Evolutionary conservation across 2,888 invertebrate genomes (phyloP).

Genomic region (Eudasyphora cyanicolor): DNA sequence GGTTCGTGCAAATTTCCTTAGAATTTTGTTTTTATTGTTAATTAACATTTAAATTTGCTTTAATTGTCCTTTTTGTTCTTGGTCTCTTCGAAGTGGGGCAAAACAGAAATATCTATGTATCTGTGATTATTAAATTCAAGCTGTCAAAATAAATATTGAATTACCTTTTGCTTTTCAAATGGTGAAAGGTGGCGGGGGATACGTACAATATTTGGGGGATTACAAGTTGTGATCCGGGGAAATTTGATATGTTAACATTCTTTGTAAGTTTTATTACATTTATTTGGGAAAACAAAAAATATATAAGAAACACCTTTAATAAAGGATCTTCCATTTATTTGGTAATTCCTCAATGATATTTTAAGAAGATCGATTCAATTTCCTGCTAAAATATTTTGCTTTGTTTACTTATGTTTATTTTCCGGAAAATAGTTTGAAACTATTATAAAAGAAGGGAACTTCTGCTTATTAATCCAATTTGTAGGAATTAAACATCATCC

Average conservation of each 20-base stretch:
- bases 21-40: constrained; percentile 56
- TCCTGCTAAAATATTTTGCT: too few relatives aligned
- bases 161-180: constrained; percentile 65
- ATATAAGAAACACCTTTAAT: neutral
- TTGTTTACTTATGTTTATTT: too few relatives aligned
- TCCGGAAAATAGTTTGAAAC: too few relatives aligned
- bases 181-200: neutral
- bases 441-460: too few relatives aligned
- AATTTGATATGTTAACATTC: constrained; percentile 30
- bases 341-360: too few relatives aligned
- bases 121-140: constrained; percentile 3
- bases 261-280: neutral
- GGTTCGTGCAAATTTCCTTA: constrained; percentile 30
- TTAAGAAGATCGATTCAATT: too few relatives aligned
- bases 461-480: too few relatives aligned
- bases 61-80: neutral
- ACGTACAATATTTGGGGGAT: neutral
- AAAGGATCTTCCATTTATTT: too few relatives aligned
- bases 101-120: too few relatives aligned
- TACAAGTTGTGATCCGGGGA: neutral
- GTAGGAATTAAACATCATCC: too few relatives aligned
- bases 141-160: constrained; percentile 77
- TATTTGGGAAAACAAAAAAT: neutral
- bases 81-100: neutral
- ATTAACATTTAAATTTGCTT: constrained; percentile 48